Percentiles rank a stretch among this genome's conserved stretches.
Evolutionary conservation across 2,797 vertebrate species (phyloP).

Genomic region (Huso huso): DNA sequence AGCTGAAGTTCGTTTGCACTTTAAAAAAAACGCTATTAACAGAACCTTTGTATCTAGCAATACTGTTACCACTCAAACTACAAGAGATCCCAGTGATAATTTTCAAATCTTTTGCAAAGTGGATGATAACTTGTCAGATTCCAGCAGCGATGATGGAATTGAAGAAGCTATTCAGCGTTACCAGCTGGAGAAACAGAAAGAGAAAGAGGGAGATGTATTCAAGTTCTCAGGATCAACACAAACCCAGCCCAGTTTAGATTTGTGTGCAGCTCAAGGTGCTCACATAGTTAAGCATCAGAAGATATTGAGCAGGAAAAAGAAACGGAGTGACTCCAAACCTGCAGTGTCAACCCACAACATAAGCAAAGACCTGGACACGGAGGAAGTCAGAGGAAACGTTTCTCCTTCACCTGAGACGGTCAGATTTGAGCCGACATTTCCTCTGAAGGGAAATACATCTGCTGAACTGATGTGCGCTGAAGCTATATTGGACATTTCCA

Average conservation of each 20-base stretch:
- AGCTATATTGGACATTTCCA: conserved; percentile 95
- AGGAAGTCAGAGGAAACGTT: conserved; percentile 40
- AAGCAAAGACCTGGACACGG: conserved; percentile 23
- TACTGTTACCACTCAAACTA: conserved; percentile 23
- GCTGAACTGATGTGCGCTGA: conserved; percentile 92
- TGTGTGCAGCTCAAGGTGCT: conserved; percentile 33
- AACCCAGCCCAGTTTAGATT: conserved; percentile 30
- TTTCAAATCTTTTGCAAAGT: neutral
- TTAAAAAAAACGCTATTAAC: conserved; percentile 34
- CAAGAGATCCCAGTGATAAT: conserved; percentile 26
- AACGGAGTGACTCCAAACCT: conserved; percentile 37
- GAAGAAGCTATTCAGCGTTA: conserved; percentile 90
- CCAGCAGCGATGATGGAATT: conserved; percentile 91
- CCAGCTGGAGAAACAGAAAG: conserved; percentile 72
- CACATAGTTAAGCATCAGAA: conserved; percentile 48
- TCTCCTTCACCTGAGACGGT: conserved; percentile 35
- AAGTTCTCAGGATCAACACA: conserved; percentile 26
- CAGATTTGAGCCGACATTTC: conserved; percentile 33
- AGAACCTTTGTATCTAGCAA: conserved; percentile 28
- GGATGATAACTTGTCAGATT: conserved; percentile 51
- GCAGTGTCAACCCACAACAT: conserved; percentile 16
- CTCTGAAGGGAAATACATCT: conserved; percentile 68
- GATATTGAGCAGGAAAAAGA: conserved; percentile 54
- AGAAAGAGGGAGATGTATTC: conserved; percentile 34
- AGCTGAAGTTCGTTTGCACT: conserved; percentile 27